Conservation (phyloP, 1,140 invertebrate genomes). For the Drosophila carrolli region DNA sequence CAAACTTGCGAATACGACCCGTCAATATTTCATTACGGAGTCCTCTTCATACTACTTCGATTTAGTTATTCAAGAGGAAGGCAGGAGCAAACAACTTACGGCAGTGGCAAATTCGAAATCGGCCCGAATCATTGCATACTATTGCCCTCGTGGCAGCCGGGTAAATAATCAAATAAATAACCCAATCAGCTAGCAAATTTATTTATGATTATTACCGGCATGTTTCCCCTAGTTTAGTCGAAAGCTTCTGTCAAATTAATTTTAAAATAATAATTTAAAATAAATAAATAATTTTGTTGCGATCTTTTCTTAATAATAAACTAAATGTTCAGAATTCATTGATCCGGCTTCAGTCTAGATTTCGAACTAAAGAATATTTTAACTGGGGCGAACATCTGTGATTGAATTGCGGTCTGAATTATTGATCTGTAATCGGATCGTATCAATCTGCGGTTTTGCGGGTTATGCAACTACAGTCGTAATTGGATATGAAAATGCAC, state of each 20-base stretch:
- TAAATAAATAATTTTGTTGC: too few species aligned
- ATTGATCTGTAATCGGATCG: slow-evolving; percentile 5
- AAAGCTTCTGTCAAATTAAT: too few species aligned
- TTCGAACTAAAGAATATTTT: neutral
- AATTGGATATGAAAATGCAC: neutral
- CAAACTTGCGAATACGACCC: slow-evolving; percentile 48
- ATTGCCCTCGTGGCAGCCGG: neutral
- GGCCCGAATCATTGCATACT: neutral
- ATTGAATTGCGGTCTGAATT: slow-evolving; percentile 1
- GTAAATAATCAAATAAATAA: slow-evolving; percentile 21
- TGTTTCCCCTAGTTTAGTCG: neutral
- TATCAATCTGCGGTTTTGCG: slow-evolving; percentile 2
- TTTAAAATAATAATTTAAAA: too few species aligned
- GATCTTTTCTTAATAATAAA: too few species aligned
- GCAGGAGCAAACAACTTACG: slow-evolving; percentile 24
- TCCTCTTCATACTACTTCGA: slow-evolving; percentile 51
- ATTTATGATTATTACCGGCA: neutral
- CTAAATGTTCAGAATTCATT: too few species aligned
- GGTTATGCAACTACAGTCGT: slow-evolving; percentile 6
- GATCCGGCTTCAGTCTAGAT: too few species aligned
- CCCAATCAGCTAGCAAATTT: slow-evolving; percentile 19
- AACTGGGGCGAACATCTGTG: neutral
- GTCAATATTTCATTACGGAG: slow-evolving; percentile 40
- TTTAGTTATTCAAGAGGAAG: slow-evolving; percentile 58
- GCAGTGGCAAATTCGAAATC: neutral